A percentile compares a stretch with the other conserved stretches of the same genome.
Conservation (phyloP, 2,797 vertebrate species). For the Notolepis coatsorum region DNA sequence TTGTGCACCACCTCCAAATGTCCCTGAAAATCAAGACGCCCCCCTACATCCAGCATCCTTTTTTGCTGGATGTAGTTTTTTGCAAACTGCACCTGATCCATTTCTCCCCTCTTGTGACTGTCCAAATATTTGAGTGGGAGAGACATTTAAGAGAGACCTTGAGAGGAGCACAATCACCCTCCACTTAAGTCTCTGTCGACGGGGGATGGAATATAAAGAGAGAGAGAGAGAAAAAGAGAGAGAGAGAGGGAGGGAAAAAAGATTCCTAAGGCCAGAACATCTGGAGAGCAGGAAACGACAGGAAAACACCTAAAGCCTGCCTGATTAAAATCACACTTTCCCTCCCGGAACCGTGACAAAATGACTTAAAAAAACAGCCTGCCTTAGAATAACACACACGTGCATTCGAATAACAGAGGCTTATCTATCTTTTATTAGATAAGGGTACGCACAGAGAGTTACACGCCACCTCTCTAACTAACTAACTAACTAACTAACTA, state of each 20-base stretch:
- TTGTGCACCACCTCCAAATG: too few relatives aligned
- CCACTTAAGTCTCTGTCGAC: constrained; percentile 69
- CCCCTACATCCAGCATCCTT: constrained; percentile 16
- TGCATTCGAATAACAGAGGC: constrained; percentile 72
- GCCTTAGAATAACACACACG: constrained; percentile 69
- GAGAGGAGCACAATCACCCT: constrained; percentile 75
- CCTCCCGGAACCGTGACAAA: constrained; percentile 66
- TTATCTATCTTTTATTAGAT: constrained; percentile 73
- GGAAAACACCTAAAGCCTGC: constrained; percentile 72
- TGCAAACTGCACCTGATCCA: constrained; percentile 71
- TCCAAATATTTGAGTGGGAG: constrained; percentile 81
- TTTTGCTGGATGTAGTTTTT: constrained; percentile 12
- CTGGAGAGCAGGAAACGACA: constrained; percentile 66
- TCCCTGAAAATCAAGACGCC: constrained; percentile 5
- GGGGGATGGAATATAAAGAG: constrained; percentile 57
- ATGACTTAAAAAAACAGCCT: constrained; percentile 68
- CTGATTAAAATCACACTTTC: constrained; percentile 79
- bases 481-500: too few relatives aligned
- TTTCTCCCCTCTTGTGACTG: constrained; percentile 76
- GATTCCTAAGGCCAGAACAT: constrained; percentile 57
- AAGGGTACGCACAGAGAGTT: constrained; percentile 71
- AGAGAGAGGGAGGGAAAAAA: background rate
- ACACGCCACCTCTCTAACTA: constrained; percentile 55
- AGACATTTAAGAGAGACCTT: constrained; percentile 77
- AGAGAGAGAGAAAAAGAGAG: constrained; percentile 22